Conservation (phyloP, 2,797 vertebrate species). For the Phalanger gymnotis region DNA sequence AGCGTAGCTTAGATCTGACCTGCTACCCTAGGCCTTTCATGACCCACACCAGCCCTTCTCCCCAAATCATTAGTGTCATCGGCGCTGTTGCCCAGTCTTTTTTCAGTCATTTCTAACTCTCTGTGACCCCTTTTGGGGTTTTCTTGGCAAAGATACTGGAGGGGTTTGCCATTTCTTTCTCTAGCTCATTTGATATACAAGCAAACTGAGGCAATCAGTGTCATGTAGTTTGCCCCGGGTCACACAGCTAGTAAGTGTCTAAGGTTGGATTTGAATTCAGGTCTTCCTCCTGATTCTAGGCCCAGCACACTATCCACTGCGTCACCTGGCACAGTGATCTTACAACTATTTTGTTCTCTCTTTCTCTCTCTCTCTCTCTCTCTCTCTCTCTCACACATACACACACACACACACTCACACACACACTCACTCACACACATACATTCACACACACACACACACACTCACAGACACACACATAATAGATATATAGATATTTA, state of each 20-base stretch:
- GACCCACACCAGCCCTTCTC: not conserved
- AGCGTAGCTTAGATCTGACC: not conserved
- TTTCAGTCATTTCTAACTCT: not conserved
- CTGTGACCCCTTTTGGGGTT: not conserved
- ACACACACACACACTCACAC: no score
- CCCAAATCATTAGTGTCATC: not conserved
- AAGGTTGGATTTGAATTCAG: not conserved
- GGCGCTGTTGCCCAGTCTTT: not conserved
- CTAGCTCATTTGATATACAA: not conserved
- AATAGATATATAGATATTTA: not conserved
- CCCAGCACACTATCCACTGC: not conserved
- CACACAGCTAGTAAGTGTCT: not conserved
- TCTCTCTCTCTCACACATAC: no score
- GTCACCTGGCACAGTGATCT: not conserved
- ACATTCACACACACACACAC: not conserved
- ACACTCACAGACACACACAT: no score
- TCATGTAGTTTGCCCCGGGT: no score
- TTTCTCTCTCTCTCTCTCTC: no score
- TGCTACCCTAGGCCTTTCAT: not conserved
- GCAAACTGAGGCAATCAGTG: no score
- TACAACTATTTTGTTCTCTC: not conserved
- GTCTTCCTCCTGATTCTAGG: not conserved
- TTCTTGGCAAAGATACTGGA: not conserved
- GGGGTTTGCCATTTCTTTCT: not conserved
- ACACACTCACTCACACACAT: no score